phyloP scores from a whole-genome alignment of 2,113 vertebrate genomes.

The Pteronura brasiliensis region DNA sequence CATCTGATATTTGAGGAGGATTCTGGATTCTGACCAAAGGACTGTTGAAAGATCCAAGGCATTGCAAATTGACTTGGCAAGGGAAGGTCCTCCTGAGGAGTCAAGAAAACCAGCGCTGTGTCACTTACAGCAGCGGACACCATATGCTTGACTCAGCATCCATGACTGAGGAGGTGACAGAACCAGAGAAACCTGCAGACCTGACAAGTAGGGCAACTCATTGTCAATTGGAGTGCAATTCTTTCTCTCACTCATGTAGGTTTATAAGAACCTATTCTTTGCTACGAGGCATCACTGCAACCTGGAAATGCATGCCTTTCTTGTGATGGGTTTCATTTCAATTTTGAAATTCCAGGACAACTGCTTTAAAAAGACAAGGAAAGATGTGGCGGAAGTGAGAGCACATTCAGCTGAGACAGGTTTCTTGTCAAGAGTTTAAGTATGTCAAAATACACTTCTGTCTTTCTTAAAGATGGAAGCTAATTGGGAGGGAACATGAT shows the following conservation, averaged over 20 bases:
- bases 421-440: constrained; percentile 27
- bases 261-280: constrained; percentile 37
- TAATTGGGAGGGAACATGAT: background rate
- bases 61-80: constrained; percentile 83
- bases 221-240: background rate
- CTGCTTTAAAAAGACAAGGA: background rate
- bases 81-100: constrained; percentile 74
- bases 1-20: constrained; percentile 67
- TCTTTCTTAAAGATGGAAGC: background rate
- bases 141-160: constrained; percentile 80
- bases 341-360: constrained; percentile 27
- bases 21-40: constrained; percentile 74
- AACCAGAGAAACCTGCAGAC: constrained; percentile 63
- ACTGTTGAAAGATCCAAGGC: constrained; percentile 76
- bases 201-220: constrained; percentile 33
- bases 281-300: constrained; percentile 24
- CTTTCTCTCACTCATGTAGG: constrained; percentile 40
- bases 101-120: constrained; percentile 69
- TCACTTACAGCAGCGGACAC: constrained; percentile 78
- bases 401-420: background rate
- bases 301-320: constrained; percentile 43
- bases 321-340: constrained; percentile 56
- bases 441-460: background rate
- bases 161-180: constrained; percentile 67
- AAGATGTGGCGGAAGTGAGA: background rate